Evolutionary conservation across 2,888 invertebrate species (phyloP).

Genomic region (Falcaria lacertinaria): DNA sequence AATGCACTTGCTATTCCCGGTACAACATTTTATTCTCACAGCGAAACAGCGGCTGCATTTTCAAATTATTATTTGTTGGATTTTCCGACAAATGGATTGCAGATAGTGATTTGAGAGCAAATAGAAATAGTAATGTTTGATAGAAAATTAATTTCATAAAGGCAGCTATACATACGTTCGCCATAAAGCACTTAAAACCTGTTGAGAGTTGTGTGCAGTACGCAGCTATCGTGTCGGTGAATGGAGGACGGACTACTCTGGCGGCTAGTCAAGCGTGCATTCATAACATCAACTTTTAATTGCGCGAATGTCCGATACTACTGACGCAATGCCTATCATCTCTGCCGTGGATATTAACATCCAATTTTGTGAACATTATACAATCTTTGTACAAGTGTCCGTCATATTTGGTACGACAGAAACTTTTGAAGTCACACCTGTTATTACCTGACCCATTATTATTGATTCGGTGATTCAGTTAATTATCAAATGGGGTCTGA

Average conservation of each 20-base stretch:
- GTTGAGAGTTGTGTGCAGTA: neutral
- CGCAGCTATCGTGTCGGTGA: neutral
- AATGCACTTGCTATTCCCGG: conserved; percentile 16
- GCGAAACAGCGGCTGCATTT: conserved; percentile 24
- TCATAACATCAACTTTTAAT: neutral
- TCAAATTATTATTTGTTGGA: conserved; percentile 27
- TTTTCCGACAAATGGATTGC: conserved; percentile 19
- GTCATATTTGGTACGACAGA: no score
- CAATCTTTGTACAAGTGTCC: no score
- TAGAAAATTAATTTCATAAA: neutral
- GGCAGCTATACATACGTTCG: neutral
- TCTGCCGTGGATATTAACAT: no score
- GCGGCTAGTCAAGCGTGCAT: neutral
- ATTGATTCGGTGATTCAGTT: no score
- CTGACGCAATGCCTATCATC: no score
- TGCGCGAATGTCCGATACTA: no score
- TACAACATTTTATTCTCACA: conserved; percentile 23
- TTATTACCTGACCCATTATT: no score
- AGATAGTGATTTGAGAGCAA: neutral
- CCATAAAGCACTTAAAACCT: neutral
- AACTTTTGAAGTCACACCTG: no score
- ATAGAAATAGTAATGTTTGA: neutral
- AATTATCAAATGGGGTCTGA: no score
- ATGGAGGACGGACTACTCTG: neutral
- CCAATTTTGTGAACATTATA: no score